These are phyloP conservation scores for Crotalus viridis DNA, from an alignment of 2,113 vertebrate genomes.

Conservation along the genomic window DNA sequence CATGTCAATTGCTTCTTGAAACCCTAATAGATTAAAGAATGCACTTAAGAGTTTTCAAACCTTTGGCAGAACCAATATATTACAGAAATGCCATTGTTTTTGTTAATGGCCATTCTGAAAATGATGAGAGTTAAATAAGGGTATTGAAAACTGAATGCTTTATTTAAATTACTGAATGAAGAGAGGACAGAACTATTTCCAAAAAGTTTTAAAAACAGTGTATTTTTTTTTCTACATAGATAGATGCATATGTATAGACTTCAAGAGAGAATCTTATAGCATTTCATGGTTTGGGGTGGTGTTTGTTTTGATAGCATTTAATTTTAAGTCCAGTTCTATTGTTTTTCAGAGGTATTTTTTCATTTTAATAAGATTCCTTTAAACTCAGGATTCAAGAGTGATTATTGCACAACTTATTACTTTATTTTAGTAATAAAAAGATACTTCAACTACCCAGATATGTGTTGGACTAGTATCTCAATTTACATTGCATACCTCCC, in stretches of 20 bases:
- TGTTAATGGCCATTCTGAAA: background rate
- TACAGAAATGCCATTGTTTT: background rate
- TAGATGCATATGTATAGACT: background rate
- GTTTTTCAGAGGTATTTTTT: slow-evolving; percentile 13
- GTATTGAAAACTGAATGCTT: slow-evolving; percentile 32
- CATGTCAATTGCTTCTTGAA: background rate
- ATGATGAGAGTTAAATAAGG: background rate
- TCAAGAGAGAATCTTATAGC: slow-evolving; percentile 24
- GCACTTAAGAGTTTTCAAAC: background rate
- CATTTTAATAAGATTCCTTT: slow-evolving; percentile 6
- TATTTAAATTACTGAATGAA: slow-evolving; percentile 32
- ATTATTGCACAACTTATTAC: background rate
- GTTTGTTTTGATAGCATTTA: slow-evolving; percentile 1
- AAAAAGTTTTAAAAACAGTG: slow-evolving; percentile 5
- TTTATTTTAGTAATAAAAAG: background rate
- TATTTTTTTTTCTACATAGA: background rate
- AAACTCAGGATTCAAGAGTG: background rate
- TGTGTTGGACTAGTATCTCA: background rate
- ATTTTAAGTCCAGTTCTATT: background rate
- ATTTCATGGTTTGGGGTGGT: slow-evolving; percentile 2
- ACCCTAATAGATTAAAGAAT: background rate
- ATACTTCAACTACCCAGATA: background rate
- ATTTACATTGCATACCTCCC: background rate
- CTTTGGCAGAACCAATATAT: background rate
- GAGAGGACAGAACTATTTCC: slow-evolving; percentile 13